Base-by-base conservation (phyloP, 2,797 vertebrate genomes). In the Chiloscyllium punctatum region DNA sequence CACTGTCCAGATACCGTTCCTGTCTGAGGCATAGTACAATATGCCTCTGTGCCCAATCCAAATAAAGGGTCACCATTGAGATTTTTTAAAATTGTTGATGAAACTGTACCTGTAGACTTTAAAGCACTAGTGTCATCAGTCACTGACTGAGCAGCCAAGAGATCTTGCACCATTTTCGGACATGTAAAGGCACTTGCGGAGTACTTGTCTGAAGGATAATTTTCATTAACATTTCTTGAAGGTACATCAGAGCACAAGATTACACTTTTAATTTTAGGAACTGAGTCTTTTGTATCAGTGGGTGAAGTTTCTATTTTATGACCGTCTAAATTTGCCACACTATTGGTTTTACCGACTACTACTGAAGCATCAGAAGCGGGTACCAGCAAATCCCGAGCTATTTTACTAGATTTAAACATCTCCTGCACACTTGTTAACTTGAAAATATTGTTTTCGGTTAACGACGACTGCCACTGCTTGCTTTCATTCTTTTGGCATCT, bases 401-500 rank as follows among this genome's bases (percentile, higher is more conserved):
- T 96, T 42, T 96, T 96, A 96, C 97, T 97, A 94, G 97, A 96
- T 96, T 96, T 97, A 97, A 98, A 97, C 98, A 98, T 98, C 96
- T 97, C 98, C 96, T 97, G 98, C 96, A 99, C 98, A 91, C 97
- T 97, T 94, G 98, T 98, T 96, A 99, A 97, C 96, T 97, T 97
- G 97, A 98, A 97, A 94, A 99, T 97, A 94, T 97, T 98, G 96
- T 97, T 97, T 95, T 96, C 25, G 30, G 98, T 99, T 96, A 99
- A 97, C 62, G 98, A 98, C 1, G 99, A 99, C 96, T 98, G 98
- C 99, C 99, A 99, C 97, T 98, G 98, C 97, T 98, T 97, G 96
- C 98, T 99, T 97, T 98, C 97, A 96, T 98, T 98, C 96, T 96
- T 98, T 96, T 98, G 98, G 98, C 98, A 98, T 95, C 97, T 98